Percentiles rank a stretch among this genome's conserved stretches.
Conservation (phyloP, 2,797 vertebrate species). For the Hapalemur alaotrensis region DNA sequence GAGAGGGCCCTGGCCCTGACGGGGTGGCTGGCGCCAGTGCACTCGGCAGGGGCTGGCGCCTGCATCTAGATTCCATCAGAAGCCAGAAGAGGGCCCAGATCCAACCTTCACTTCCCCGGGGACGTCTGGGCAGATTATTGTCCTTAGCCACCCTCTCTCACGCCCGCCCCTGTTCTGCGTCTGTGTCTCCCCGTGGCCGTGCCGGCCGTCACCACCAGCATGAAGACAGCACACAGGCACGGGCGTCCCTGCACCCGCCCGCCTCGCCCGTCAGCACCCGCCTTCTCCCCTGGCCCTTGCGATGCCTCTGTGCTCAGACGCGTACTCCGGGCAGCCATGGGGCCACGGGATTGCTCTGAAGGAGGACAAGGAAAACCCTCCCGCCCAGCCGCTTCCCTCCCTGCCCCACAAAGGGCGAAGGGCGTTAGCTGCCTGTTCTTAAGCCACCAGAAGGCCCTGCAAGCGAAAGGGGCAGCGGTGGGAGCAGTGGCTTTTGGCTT, state of each 20-base stretch:
- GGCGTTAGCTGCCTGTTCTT: neutral
- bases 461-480: neutral
- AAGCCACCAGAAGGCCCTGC: neutral
- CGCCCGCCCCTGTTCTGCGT: neutral
- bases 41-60: neutral
- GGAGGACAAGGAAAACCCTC: neutral
- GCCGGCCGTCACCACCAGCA: neutral
- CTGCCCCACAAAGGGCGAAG: neutral
- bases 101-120: neutral
- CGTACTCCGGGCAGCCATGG: neutral
- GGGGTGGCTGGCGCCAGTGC: neutral
- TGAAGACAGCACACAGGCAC: neutral
- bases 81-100: neutral
- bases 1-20: neutral
- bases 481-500: neutral
- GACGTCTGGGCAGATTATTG: neutral
- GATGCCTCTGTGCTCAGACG: neutral
- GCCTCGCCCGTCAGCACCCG: neutral
- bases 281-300: neutral
- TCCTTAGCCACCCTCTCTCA: neutral
- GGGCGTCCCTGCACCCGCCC: accelerated
- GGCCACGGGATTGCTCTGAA: neutral
- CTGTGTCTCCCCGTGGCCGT: neutral
- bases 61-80: neutral
- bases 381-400: neutral